These are phyloP conservation scores for Pipistrellus pipistrellus DNA, from an alignment of 2,797 vertebrate species.

Conservation along the genomic window DNA sequence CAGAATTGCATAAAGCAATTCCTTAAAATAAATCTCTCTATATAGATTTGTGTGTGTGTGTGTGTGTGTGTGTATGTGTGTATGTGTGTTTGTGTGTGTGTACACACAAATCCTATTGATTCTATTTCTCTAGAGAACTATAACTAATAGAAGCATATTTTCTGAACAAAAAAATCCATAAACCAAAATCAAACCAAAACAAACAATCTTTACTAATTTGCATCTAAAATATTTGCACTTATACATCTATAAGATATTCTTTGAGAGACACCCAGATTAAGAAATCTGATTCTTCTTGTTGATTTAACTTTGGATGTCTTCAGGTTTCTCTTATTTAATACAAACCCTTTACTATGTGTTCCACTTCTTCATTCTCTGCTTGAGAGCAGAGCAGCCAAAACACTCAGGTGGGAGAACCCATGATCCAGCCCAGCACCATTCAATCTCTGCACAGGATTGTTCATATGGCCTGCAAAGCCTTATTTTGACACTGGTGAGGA, in stretches of 20 bases:
- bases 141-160: not conserved
- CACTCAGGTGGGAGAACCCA: not conserved
- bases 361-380: not conserved
- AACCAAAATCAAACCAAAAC: not conserved
- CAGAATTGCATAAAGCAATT: not conserved
- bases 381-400: not conserved
- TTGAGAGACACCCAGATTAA: not conserved
- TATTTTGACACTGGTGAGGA: not conserved
- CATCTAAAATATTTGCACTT: slow-evolving; percentile 23
- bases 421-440: not conserved
- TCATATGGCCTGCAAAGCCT: slow-evolving; percentile 25
- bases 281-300: not conserved
- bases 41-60: not conserved
- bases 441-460: not conserved
- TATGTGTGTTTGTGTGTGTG: too few relatives aligned
- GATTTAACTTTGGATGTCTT: not conserved
- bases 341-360: not conserved
- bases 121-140: slow-evolving; percentile 11
- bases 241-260: not conserved
- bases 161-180: not conserved
- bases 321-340: not conserved
- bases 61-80: not conserved
- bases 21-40: not conserved
- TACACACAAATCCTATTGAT: not conserved
- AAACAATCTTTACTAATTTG: not conserved